A percentile compares a stretch with the other conserved stretches of the same genome.
Conservation (phyloP, 2,888 invertebrate genomes). For the Eurois occulta region DNA sequence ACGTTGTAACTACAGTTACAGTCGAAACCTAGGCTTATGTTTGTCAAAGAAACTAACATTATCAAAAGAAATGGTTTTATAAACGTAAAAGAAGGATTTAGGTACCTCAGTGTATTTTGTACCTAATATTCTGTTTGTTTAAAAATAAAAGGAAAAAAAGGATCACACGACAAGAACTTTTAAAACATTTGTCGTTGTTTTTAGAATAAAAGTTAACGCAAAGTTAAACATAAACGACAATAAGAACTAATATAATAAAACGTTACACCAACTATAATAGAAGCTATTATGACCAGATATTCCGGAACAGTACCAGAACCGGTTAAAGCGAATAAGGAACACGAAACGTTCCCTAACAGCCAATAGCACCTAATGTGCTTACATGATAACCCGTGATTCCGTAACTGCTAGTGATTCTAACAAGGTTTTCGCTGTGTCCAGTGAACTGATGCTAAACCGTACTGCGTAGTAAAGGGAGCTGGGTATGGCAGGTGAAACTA, state of each 20-base stretch:
- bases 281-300: constrained; percentile 39
- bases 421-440: constrained; percentile 52
- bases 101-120: constrained; percentile 13
- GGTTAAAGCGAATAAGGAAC: constrained; percentile 54
- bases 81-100: constrained; percentile 17
- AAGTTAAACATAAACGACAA: background rate
- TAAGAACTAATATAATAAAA: constrained; percentile 32
- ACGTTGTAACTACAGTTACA: constrained; percentile 40
- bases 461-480: constrained; percentile 56
- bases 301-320: constrained; percentile 21
- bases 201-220: background rate
- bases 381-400: constrained; percentile 57
- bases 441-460: constrained; percentile 50
- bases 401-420: constrained; percentile 48
- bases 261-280: constrained; percentile 17
- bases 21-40: constrained; percentile 21
- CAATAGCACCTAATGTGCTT: constrained; percentile 52
- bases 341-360: constrained; percentile 44
- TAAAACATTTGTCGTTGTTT: background rate
- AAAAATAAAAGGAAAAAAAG: background rate
- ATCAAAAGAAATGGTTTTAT: constrained; percentile 7
- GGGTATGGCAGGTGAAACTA: constrained; percentile 69
- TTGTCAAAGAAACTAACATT: constrained; percentile 14
- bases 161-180: background rate
- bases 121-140: constrained; percentile 20